These are phyloP conservation scores for Ctenopoma multispine DNA, from an alignment of 2,797 vertebrate species.

Conservation along the genomic window DNA sequence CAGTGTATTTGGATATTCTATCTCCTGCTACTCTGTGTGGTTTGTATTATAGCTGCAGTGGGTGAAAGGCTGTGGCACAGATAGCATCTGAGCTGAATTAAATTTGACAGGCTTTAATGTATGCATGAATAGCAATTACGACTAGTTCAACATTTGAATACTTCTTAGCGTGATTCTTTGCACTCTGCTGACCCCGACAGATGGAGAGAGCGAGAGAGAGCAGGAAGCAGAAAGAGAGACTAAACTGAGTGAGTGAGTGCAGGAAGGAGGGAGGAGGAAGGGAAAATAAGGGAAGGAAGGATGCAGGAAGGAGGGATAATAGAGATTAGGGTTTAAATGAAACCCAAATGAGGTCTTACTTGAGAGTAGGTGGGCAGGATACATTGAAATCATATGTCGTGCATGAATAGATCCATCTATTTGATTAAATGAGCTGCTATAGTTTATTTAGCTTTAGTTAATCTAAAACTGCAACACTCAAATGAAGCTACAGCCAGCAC, in stretches of 20 bases:
- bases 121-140: slow-evolving; percentile 74
- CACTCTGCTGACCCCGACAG: slow-evolving; percentile 70
- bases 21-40: slow-evolving; percentile 30
- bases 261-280: not conserved
- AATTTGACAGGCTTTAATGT: slow-evolving; percentile 76
- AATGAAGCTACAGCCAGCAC: too few relatives aligned
- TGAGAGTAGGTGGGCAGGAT: slow-evolving; percentile 9
- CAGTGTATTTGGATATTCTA: slow-evolving; percentile 48
- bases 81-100: slow-evolving; percentile 67
- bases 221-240: slow-evolving; percentile 2
- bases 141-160: slow-evolving; percentile 70
- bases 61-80: slow-evolving; percentile 50
- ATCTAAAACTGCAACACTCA: too few relatives aligned
- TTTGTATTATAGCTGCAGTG: slow-evolving; percentile 64
- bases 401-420: slow-evolving; percentile 5
- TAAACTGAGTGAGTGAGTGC: slow-evolving; percentile 1
- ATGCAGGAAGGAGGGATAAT: slow-evolving; percentile 28
- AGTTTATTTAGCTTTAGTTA: not conserved
- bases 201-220: slow-evolving; percentile 49
- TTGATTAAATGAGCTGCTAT: slow-evolving; percentile 17
- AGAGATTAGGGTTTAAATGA: slow-evolving; percentile 38
- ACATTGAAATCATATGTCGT: not conserved
- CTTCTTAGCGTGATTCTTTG: slow-evolving; percentile 71
- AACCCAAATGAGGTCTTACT: slow-evolving; percentile 39
- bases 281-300: not conserved